These are phyloP conservation scores for Eptatretus atami DNA, from an alignment of 2,797 vertebrate genomes.

Conservation along the genomic window DNA sequence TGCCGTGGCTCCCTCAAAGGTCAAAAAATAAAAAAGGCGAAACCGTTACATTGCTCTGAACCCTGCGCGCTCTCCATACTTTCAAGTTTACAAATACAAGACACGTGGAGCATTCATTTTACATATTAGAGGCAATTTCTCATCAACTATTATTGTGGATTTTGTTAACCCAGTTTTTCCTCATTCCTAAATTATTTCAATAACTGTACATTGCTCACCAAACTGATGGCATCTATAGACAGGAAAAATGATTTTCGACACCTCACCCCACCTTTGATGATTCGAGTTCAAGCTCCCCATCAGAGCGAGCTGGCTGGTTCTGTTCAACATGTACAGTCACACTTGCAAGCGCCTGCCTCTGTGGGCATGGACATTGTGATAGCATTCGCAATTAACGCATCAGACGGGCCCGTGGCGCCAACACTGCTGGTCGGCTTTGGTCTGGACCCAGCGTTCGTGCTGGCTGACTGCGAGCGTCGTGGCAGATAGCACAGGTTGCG, in stretches of 20 bases:
- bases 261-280: constrained; percentile 51
- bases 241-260: too few species aligned
- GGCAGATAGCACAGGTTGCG: constrained; percentile 22
- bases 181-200: too few species aligned
- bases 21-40: too few species aligned
- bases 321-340: constrained; percentile 76
- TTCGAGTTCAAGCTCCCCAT: constrained; percentile 70
- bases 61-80: too few species aligned
- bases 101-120: background rate
- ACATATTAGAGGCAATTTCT: too few species aligned
- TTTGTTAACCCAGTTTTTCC: too few species aligned
- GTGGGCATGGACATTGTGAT: constrained; percentile 45
- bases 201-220: too few species aligned
- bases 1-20: too few species aligned
- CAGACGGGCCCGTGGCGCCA: constrained; percentile 60
- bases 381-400: constrained; percentile 44
- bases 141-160: too few species aligned
- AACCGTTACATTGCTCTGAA: too few species aligned
- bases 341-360: constrained; percentile 51
- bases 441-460: constrained; percentile 77
- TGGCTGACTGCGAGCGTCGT: constrained; percentile 50
- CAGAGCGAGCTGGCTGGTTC: constrained; percentile 91
- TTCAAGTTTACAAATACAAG: too few species aligned
- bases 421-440: constrained; percentile 45
- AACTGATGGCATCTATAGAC: too few species aligned